Evolutionary conservation across 2,888 invertebrate genomes (phyloP), one percentile per base, ranked within the genome.

Genomic region (Cylindroiulus punctatus): DNA sequence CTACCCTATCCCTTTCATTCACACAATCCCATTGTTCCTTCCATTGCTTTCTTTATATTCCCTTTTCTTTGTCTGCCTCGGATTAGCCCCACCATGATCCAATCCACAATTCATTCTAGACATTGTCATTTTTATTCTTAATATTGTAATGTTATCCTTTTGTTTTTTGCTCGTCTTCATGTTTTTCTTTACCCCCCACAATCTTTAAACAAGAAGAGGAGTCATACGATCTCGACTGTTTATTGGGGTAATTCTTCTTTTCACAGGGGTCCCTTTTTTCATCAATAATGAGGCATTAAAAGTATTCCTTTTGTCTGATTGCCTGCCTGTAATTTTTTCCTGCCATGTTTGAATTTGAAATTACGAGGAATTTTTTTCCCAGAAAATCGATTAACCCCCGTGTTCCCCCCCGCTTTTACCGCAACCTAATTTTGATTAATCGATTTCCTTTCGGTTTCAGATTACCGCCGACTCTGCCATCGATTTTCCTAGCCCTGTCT

Each of bases 361-460:
- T 76, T 30, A 76, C 26, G 76, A 1, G 0, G 30, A 76, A 76
- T 76, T 76, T 76, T 76, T 76, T 14, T 44, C 44, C 14, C 30
- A 22, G 8, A 14, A 76, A 76, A 76, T 76, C 76, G 76, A 76
- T 76, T 76, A 14, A 76, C 76, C 76, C 76, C 76, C 76, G 76
- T 30, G 76, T 76, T 76, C 30, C 30, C 30, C 76, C 22, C 22
- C 76, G 30, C 76, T 30, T 76, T 30, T 76, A 76, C 76, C 76
- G 30, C 76, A 30, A 76, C 30, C 76, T 76, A 76, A 76, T 76
- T 76, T 76, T 76, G 76, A 76, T 76, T 76, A 76, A 76, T 76
- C 76, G 76, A 76, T 76, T 76, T 76, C 76, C 76, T 76, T 76
- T 76, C 76, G 76, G 76, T 76, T 76, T 76, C 76, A 76, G 76